Base-by-base conservation (phyloP, 2,113 vertebrate genomes). In the Gymnocephalus cernua region DNA sequence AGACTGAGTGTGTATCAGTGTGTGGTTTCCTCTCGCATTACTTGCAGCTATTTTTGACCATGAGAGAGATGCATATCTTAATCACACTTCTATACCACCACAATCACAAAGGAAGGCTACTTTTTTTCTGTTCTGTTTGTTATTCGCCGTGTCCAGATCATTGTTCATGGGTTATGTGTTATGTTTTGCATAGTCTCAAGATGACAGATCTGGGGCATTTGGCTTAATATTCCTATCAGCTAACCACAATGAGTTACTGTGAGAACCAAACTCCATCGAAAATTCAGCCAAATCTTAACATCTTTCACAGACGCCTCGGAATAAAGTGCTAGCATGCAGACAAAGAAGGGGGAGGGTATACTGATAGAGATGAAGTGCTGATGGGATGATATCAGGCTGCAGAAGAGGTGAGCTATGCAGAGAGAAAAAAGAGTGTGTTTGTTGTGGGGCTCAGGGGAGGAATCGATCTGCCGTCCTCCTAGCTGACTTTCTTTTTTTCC, bases 401-500 rank as follows among this genome's bases (percentile, higher is more conserved):
- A 85, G 82, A 67, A 88, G 90, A 92, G 88, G 91, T 92, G 88
- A 93, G 82, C 89, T 81, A 87, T 90, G 89, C 87, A 83, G 81
- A 76, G 80, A 85, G 87, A 72, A 35, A 82, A 82, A 44, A 71
- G 66, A 79, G 70, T 4, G 56, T 92, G 90, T 93, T 92, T 93
- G 92, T 90, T 92, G 88, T 89, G 87, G 53, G 91, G 73, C 93
- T 92, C 89, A 15, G 54, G 92, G 92, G 93, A 91, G 86, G 89
- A 79, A 94, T 94, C 85, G 91, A 94, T 93, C 92, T 84, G 41
- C 89, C 72, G 80, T 91, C 87, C 90, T 91, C 80, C 87, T 88
- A 90, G 87, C 88, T 86, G 89, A 86, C 86, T 92, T 86, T 89
- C 77, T 82, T 92, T 89, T 92, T 89, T 91, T 88, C 92, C 84